Evolutionary conservation across 2,797 vertebrate species (phyloP), one percentile per base, ranked within the genome.

Genomic region (Chaenodraco wilsoni): DNA sequence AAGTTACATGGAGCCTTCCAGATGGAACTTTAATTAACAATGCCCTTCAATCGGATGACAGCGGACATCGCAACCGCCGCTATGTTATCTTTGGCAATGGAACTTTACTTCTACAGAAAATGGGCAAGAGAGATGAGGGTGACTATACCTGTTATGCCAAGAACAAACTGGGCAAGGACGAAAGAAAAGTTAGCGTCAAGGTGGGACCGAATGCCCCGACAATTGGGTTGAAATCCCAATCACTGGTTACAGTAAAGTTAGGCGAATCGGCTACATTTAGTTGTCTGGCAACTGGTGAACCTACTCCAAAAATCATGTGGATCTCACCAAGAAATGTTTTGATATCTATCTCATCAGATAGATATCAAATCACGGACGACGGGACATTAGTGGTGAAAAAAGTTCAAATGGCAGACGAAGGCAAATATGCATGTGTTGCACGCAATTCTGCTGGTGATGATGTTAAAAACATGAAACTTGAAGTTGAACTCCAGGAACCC

Each of bases 1-100:
- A 95, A 2, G 93, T 96, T 64, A 94, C 92, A 57, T 96, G 95
- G 95, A 94, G 92, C 78, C 91, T 96, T 13, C 95, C 95, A 17
- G 95, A 95, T 85, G 95, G 95, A 69, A 96, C 95, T 31, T 76
- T 94, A 65, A 91, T 95, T 80, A 96, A 94, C 88, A 95, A 95
- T 0, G 94, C 92, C 8, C 92, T 95, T 60, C 95, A 95, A 43
- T 94, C 93, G 1, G 95, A 95, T 19, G 93, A 94, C 85, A 95
- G 91, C 0, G 92, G 94, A 64, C 60, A 84, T 45, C 92, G 90
- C 21, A 93, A 66, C 14, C 92, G 89, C 2, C 94, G 93, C 62
- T 95, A 93, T 63, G 80, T 95, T 40, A 94, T 95, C 61, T 95
- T 95, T 81, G 92, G 80, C 43, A 96, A 96, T 67, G 95, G 95